Percentiles rank a stretch among this genome's conserved stretches.
phyloP scores from a whole-genome alignment of 1,140 invertebrate genomes.

The Eubasilissa regina region DNA sequence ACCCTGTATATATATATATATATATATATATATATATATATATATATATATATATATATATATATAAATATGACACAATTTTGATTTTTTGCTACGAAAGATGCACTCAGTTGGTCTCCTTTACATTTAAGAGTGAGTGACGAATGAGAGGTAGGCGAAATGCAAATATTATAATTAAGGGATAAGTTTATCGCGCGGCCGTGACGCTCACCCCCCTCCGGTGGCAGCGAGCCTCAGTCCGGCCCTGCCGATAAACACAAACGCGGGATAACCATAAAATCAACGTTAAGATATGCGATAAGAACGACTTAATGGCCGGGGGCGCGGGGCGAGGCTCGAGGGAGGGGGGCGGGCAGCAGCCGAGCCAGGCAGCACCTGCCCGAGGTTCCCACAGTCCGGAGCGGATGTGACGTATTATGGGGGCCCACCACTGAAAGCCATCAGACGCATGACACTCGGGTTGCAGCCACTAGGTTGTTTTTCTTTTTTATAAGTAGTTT shows the following conservation, averaged over 20 bases:
- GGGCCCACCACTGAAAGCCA: constrained; percentile 40
- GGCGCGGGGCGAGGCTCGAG: not conserved
- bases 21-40: no score
- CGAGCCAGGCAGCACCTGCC: constrained; percentile 53
- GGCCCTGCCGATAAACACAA: constrained; percentile 46
- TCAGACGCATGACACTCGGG: constrained; percentile 43
- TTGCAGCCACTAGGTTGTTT: constrained; percentile 37
- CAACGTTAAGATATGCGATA: constrained; percentile 57
- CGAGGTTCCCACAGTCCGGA: constrained; percentile 56
- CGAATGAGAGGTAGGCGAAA: no score
- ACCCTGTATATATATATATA: no score
- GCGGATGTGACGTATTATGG: constrained; percentile 57
- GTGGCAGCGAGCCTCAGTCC: constrained; percentile 8
- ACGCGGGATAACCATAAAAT: constrained; percentile 58
- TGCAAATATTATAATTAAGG: no score
- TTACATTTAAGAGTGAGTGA: no score
- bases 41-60: no score
- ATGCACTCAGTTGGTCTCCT: no score
- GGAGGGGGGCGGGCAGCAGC: not conserved
- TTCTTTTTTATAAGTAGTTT: constrained; percentile 41
- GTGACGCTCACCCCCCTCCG: not conserved
- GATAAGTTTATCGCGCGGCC: not conserved
- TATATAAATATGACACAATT: no score
- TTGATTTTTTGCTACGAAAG: no score
- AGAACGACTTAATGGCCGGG: constrained; percentile 52